Base-by-base conservation (phyloP, 2,888 invertebrate species). In the Apamea sordens region DNA sequence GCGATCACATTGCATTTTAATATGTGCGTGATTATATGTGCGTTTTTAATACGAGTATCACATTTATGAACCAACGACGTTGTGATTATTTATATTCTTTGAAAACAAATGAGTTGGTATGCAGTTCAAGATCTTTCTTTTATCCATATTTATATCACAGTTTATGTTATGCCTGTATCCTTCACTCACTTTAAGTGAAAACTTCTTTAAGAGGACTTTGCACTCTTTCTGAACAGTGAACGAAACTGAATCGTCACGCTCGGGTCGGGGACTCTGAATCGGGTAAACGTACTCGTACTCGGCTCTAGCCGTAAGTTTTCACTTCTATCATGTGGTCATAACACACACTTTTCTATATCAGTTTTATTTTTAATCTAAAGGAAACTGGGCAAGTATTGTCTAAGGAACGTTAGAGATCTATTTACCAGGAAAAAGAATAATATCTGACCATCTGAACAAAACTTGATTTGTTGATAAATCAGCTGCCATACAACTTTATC, bases 1-100 rank as follows among this genome's bases (percentile, higher is more conserved):
- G n/a, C 56, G 64, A 74, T 80, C 82, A 67, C 63, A 76, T 79
- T 80, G 75, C 75, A 84, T 87, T 82, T 82, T 70, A 80, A 79
- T 84, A 71, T 70, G 77, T 47, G 64, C 47, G 67, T 75, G 72
- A 85, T 85, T 79, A 75, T 79, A 84, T 78, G 24, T 86, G 63
- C 78, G 44, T 71, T 76, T 68, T 85, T 69, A 67, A 76, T 75
- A 67, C 28, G 7, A 2, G 64, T 47, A 56, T 47, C 24, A 47
- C 18, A 70, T 50, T 72, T 53, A 41, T 68, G 7, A 44, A 59
- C 21, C 63, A 56, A 70, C 44, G 24, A 6, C 3, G n/a, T 47
- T 50, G 7, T 70, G 47, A 28, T 41, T 61, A 28, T 63, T 65
- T 6, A 10, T 13, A 8, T 50, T 11, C 15, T 69, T 28, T 50